Evolutionary conservation across 2,113 vertebrate species (phyloP).

Genomic region (Morone saxatilis): DNA sequence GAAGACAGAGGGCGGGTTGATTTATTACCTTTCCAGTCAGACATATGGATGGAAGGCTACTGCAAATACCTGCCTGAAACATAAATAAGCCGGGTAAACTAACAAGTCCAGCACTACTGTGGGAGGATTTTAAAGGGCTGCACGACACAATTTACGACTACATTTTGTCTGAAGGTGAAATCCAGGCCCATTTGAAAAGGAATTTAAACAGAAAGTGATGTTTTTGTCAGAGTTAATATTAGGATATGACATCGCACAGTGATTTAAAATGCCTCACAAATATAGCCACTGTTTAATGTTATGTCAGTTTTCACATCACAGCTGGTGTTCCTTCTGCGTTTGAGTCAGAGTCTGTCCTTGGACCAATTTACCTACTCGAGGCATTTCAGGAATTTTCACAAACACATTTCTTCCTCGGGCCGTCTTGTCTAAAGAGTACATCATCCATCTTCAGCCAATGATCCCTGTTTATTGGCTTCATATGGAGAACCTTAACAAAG

Average conservation of each 20-base stretch:
- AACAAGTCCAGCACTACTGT: background rate
- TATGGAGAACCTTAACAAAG: constrained; percentile 65
- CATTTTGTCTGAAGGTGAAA: constrained; percentile 26
- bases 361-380: constrained; percentile 31
- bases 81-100: constrained; percentile 28
- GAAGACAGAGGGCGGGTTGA: constrained; percentile 7
- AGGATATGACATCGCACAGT: background rate
- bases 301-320: constrained; percentile 41
- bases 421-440: constrained; percentile 9
- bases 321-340: constrained; percentile 1
- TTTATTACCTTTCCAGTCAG: constrained; percentile 18
- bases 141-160: constrained; percentile 18
- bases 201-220: constrained; percentile 7
- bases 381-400: constrained; percentile 64
- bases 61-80: constrained; percentile 11
- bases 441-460: constrained; percentile 54
- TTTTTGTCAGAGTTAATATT: constrained; percentile 28
- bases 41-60: background rate
- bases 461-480: constrained; percentile 57
- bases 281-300: constrained; percentile 33
- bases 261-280: constrained; percentile 44
- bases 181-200: background rate
- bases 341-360: constrained; percentile 41
- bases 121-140: constrained; percentile 17
- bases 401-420: constrained; percentile 37